Evolutionary conservation across 2,888 invertebrate species (phyloP), one percentile per base, ranked within the genome.

Genomic region (Phania funesta): DNA sequence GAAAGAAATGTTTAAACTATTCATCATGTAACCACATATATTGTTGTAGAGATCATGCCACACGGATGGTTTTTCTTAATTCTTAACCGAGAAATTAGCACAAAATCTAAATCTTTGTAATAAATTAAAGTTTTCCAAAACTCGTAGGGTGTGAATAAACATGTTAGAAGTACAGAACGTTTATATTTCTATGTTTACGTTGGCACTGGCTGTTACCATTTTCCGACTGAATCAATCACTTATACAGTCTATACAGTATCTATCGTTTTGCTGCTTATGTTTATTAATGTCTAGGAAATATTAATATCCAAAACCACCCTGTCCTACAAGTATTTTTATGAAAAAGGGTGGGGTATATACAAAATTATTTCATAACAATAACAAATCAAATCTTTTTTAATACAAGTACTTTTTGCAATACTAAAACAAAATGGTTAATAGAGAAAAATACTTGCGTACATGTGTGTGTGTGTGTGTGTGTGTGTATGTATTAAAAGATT

Each of bases 151-250:
- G 1, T 13, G 1, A 20, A 32, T 26, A n/a, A n/a, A n/a, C n/a
- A n/a, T 3, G 18, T 32, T n/a, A 18, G 56, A 13, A 13, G 1
- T 1, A 11, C 20, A 20, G 1, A 52, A 9, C 0, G 50, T 16
- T n/a, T 11, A 22, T 50, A n/a, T 38, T 48, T 52, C 85, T 86
- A 86, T 88, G 87, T 87, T 89, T 90, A 89, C 88, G 86, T 89
- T 86, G 88, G 87, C 83, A 89, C 89, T 68, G 83, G 77, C 84
- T 88, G 89, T 85, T 85, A 89, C 89, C 83, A 77, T 65, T 86
- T 65, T 54, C 84, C 56, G 48, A 71, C 67, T 60, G 20, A 22
- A 64, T 62, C 80, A 81, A 81, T 81, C 52, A 46, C 73, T 50
- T 73, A 46, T 41, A 32, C 32, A 64, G n/a, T 24, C 24, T n/a